Conservation (phyloP, 2,888 invertebrate species). For the Eudemis profundana region DNA sequence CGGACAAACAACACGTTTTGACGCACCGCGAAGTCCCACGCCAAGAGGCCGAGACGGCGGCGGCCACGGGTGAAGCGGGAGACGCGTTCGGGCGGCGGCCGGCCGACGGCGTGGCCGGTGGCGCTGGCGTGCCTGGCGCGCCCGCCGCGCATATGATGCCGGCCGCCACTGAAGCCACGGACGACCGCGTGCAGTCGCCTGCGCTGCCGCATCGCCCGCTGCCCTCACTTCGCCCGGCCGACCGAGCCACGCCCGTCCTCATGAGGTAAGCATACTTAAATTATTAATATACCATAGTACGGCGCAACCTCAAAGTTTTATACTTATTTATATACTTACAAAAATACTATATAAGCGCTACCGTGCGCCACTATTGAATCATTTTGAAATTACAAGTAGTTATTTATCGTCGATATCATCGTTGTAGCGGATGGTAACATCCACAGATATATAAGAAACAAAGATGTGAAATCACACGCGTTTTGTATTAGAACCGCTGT, state of each 20-base stretch:
- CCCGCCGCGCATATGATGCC: conserved; percentile 65
- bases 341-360: too few species aligned
- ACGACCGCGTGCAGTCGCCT: conserved; percentile 77
- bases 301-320: too few species aligned
- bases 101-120: conserved; percentile 25
- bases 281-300: neutral
- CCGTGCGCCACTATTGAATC: too few species aligned
- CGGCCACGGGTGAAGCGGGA: conserved; percentile 51
- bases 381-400: too few species aligned
- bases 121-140: conserved; percentile 53
- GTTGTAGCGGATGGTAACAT: too few species aligned
- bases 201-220: conserved; percentile 78
- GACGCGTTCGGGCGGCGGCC: conserved; percentile 44
- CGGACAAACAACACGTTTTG: conserved; percentile 47
- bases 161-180: conserved; percentile 74
- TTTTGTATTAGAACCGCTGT: too few species aligned
- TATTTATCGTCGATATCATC: too few species aligned
- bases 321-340: too few species aligned
- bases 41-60: conserved; percentile 46
- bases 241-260: conserved; percentile 73
- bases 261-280: conserved; percentile 61
- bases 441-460: too few species aligned
- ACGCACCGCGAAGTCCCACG: conserved; percentile 43
- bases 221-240: conserved; percentile 63
- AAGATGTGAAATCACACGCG: too few species aligned